Conservation (phyloP, 2,797 vertebrate species). For the Pipistrellus kuhlii region DNA sequence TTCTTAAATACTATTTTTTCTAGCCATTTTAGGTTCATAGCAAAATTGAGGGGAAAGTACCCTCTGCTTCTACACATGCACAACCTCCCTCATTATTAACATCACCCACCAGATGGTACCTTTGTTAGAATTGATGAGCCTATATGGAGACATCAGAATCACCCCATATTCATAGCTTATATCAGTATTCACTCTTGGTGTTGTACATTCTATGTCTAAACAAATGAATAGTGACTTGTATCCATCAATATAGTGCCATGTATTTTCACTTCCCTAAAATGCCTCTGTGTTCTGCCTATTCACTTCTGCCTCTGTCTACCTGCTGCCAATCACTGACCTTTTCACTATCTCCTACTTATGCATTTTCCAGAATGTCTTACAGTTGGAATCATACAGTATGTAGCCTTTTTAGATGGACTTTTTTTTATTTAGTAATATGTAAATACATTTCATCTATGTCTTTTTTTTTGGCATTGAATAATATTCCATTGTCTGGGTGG, state of each 20-base stretch:
- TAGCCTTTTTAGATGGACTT: neutral
- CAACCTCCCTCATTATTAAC: neutral
- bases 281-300: neutral
- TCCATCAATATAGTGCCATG: no score
- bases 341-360: neutral
- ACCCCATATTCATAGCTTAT: neutral
- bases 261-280: neutral
- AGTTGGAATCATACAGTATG: neutral
- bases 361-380: neutral
- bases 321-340: neutral
- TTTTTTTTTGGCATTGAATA: neutral
- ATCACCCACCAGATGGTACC: neutral
- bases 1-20: neutral
- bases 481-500: neutral
- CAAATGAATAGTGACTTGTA: neutral
- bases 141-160: neutral
- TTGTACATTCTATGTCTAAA: neutral
- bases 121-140: neutral
- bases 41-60: neutral
- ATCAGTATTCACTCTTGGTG: neutral
- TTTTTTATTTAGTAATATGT: neutral
- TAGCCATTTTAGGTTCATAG: neutral
- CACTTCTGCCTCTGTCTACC: neutral
- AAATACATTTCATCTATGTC: neutral
- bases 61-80: rapidly evolving